Evolutionary conservation across 1,140 invertebrate species (phyloP), one percentile per base, ranked within the genome.

Genomic region (Drosophila leontia): DNA sequence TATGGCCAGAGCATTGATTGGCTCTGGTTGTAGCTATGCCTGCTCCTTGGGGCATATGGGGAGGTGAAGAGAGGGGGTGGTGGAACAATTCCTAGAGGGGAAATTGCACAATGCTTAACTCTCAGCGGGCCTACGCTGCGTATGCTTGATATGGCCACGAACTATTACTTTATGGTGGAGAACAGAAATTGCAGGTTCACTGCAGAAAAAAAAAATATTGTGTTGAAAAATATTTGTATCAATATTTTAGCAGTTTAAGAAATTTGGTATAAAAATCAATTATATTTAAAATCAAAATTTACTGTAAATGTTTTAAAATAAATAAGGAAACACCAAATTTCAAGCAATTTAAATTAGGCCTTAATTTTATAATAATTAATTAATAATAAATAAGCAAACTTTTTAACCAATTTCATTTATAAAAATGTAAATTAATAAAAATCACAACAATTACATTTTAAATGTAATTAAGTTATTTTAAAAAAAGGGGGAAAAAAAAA

Each of bases 1-100:
- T 76, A 64, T 59, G 67, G 45, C 44, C 12, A 13, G 35, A 26
- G 80, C 80, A 78, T 63, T 78, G 74, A 76, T 76, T 76, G 70
- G 70, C 74, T 65, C 65, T 59, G 26, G 26, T 55, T 63, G 48
- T 41, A 63, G 48, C 51, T 42, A 29, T 39, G 13, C 39, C 13
- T 48, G 12, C 45, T 35, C 53, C 34, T 37, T 23, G 3, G 1
- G 51, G 34, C 17, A 5, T 7, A 2, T 8, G 26, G 6, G 2
- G 15, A 1, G n/a, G 7, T n/a, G 8, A 2, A 3, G 11, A 1
- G 0, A 15, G 58, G n/a, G 26, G 47, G 47, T n/a, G 42, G 17
- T 23, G 53, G 37, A 45, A 37, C 53, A 70, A 70, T 56, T 72
- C 68, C 51, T 69, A 6, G 23, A 17, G 39, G 58, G 37, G 13